These are phyloP conservation scores for Salvelinus fontinalis DNA, from an alignment of 2,113 vertebrate species.

Conservation along the genomic window DNA sequence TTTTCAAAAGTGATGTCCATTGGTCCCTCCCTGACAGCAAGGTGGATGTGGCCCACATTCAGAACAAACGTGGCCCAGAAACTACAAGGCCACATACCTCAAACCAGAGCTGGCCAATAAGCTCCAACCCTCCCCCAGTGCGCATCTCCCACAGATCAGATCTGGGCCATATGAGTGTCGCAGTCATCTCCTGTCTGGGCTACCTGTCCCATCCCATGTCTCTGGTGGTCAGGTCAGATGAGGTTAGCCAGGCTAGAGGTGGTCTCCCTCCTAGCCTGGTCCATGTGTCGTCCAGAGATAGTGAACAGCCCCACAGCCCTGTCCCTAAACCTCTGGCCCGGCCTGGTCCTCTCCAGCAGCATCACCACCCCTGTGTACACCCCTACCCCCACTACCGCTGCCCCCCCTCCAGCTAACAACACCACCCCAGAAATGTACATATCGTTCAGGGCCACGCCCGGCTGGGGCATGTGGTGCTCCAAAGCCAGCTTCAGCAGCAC, in stretches of 20 bases:
- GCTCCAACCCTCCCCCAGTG: too few relatives aligned
- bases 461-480: slow-evolving; percentile 78
- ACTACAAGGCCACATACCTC: slow-evolving; percentile 5
- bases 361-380: slow-evolving; percentile 76
- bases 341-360: slow-evolving; percentile 67
- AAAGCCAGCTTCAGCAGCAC: slow-evolving; percentile 85
- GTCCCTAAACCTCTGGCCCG: slow-evolving; percentile 62
- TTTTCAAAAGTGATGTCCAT: neutral
- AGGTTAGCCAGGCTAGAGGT: slow-evolving; percentile 92
- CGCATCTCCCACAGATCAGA: too few relatives aligned
- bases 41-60: too few relatives aligned
- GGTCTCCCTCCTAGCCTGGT: slow-evolving; percentile 61
- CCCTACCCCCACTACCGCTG: slow-evolving; percentile 80
- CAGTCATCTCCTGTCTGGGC: too few relatives aligned
- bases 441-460: slow-evolving; percentile 76
- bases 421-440: slow-evolving; percentile 91
- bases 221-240: slow-evolving; percentile 70
- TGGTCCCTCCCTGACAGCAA: neutral
- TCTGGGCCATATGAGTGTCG: too few relatives aligned
- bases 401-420: slow-evolving; percentile 78
- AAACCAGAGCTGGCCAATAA: neutral
- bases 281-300: slow-evolving; percentile 83
- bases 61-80: too few relatives aligned
- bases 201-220: too few relatives aligned
- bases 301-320: slow-evolving; percentile 81